Evolutionary conservation across 2,797 vertebrate species (phyloP), one percentile per base, ranked within the genome.

Genomic region (Dicrostonyx torquatus): DNA sequence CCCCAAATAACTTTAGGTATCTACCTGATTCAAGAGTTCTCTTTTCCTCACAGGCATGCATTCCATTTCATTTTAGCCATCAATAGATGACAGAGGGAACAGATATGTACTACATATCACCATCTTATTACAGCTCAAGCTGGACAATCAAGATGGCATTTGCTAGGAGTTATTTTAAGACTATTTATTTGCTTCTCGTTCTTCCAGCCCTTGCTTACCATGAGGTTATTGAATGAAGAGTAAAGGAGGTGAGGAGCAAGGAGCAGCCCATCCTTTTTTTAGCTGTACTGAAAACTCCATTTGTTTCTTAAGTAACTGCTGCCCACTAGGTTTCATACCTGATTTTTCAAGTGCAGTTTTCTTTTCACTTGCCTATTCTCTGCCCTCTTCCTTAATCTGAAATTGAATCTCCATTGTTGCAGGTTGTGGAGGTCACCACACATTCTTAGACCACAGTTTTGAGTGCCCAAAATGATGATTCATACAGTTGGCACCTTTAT

Each of bases 11-110:
- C 55, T 91, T 77, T 34, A 45, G 15, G 83, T 50, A 89, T 20
- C 26, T 73, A 70, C 2, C 11, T 77, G 53, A 66, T 72, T 90
- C 45, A 11, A 87, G 24, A 34, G 55, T 87, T 72, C 24, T 5
- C 3, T 53, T 70, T 37, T 78, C 1, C 43, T 89, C 79, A 87
- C 58, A 68, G 12, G 40, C 3, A 94, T 5, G 79, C 90, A 78
- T 84, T 37, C 40, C 43, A 29, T 43, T 95, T 92, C 80, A 89
- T 66, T 90, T 83, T 26, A 96, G 20, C 18, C 72, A 55, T 77
- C 1, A 90, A n/a, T 85, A 95, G 84, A 37, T 11, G 29, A 20
- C 43, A 85, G 5, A 20, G 17, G 12, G 2, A 82, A 88, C 87
- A 87, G 62, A 45, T 45, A 50, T 70, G 50, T 6, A 58, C 48